These are phyloP conservation scores for Osedax fenrisi DNA, from an alignment of 2,888 invertebrate species.

Conservation along the genomic window DNA sequence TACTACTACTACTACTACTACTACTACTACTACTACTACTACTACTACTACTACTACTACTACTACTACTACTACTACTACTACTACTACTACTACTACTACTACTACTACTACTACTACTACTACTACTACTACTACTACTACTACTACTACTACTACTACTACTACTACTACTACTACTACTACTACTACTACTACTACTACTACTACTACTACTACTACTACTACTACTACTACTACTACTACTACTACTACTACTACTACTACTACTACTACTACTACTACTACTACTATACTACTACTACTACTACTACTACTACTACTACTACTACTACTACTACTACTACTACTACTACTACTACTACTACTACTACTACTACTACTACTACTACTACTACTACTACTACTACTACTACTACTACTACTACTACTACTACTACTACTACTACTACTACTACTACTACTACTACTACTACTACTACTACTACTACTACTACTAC, in stretches of 20 bases:
- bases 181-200: conserved; percentile 17
- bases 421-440: conserved; percentile 2
- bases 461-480: conserved; percentile 4
- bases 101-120: conserved; percentile 2
- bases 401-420: conserved; percentile 17
- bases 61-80: conserved; percentile 15
- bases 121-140: conserved; percentile 17
- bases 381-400: conserved; percentile 15
- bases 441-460: conserved; percentile 9
- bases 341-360: conserved; percentile 19
- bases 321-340: conserved; percentile 19
- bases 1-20: conserved; percentile 15
- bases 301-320: conserved; percentile 17
- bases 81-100: conserved; percentile 9
- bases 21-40: conserved; percentile 19
- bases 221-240: conserved; percentile 19
- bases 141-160: conserved; percentile 19
- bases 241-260: conserved; percentile 15
- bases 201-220: conserved; percentile 19
- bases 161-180: conserved; percentile 17
- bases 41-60: conserved; percentile 19
- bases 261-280: conserved; percentile 19
- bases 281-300: conserved; percentile 16
- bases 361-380: conserved; percentile 15
- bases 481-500: conserved; percentile 5